phyloP scores from a whole-genome alignment of 2,113 vertebrate species.

The Syngnathoides biaculeatus region DNA sequence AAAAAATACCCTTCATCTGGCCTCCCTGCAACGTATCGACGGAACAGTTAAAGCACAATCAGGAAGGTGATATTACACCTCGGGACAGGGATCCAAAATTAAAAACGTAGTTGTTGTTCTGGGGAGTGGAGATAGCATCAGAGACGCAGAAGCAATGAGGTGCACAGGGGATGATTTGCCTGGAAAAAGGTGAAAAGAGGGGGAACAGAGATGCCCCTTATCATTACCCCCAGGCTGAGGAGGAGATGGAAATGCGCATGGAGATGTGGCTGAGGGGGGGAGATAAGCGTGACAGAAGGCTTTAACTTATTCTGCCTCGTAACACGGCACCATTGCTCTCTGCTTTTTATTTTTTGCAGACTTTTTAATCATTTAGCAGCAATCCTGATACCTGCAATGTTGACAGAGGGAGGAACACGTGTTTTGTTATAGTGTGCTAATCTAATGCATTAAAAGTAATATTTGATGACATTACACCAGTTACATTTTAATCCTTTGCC shows the following conservation, averaged over 20 bases:
- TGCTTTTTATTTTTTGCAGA: slow-evolving; percentile 16
- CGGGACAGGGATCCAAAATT: slow-evolving; percentile 55
- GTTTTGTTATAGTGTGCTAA: neutral
- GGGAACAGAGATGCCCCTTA: slow-evolving; percentile 52
- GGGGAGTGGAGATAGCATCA: slow-evolving; percentile 55
- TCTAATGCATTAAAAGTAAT: too few relatives aligned
- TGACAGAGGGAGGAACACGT: neutral
- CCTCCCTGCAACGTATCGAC: slow-evolving; percentile 45
- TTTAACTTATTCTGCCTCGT: slow-evolving; percentile 37
- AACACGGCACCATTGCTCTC: slow-evolving; percentile 20
- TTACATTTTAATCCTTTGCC: neutral
- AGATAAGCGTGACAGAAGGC: slow-evolving; percentile 60
- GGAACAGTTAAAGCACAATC: slow-evolving; percentile 64
- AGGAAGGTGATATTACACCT: slow-evolving; percentile 56
- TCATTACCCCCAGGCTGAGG: slow-evolving; percentile 45
- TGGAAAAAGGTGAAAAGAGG: slow-evolving; percentile 45
- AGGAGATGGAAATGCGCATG: slow-evolving; percentile 4
- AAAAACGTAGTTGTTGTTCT: slow-evolving; percentile 61
- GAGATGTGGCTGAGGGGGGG: slow-evolving; percentile 43
- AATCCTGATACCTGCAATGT: neutral
- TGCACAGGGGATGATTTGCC: slow-evolving; percentile 57
- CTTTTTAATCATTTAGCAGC: slow-evolving; percentile 35
- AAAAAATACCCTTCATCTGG: slow-evolving; percentile 26
- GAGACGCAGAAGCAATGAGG: slow-evolving; percentile 50
- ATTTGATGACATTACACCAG: too few relatives aligned